phyloP scores from a whole-genome alignment of 2,888 invertebrate genomes.

The Thelaira solivaga region DNA sequence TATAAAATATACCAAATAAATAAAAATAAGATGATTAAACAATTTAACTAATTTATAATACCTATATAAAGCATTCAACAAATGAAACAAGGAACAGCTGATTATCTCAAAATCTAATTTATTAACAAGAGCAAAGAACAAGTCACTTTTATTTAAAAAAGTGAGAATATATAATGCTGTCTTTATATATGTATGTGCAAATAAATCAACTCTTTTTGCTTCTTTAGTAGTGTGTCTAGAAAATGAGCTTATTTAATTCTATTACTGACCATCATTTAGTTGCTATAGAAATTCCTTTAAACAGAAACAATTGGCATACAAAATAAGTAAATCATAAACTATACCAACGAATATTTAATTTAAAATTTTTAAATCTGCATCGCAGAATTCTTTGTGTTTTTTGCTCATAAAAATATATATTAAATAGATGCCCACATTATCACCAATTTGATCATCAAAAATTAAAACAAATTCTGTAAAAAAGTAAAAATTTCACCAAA shows the following conservation, averaged over 20 bases:
- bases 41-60: constrained; percentile 6
- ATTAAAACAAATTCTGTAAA: neutral
- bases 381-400: constrained; percentile 8
- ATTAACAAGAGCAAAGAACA: neutral
- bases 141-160: neutral
- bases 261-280: neutral
- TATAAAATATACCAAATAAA: neutral
- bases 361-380: neutral
- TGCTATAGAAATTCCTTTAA: neutral
- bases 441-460: constrained; percentile 17
- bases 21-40: neutral
- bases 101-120: constrained; percentile 7
- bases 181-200: neutral
- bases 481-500: neutral
- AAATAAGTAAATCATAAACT: neutral
- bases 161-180: neutral
- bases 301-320: neutral
- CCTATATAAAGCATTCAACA: constrained; percentile 11
- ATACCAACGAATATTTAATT: constrained; percentile 8
- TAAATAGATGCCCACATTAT: neutral
- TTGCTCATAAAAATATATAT: neutral
- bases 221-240: neutral
- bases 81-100: constrained; percentile 18
- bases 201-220: neutral
- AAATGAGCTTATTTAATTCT: constrained; percentile 8